Evolutionary conservation across 2,888 invertebrate genomes (phyloP).

Genomic region (Tinea semifulvella): DNA sequence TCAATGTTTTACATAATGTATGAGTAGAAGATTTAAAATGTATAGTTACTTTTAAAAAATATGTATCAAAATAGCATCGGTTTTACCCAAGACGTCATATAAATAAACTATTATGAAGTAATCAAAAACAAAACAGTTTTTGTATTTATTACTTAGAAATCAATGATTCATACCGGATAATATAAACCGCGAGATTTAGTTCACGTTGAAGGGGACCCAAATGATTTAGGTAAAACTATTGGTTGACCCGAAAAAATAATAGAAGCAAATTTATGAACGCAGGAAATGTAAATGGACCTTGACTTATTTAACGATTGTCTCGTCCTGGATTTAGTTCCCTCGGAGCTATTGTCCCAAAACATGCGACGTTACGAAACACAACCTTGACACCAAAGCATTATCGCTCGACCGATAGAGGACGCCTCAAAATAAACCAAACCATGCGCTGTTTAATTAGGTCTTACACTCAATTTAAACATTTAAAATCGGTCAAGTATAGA

Average conservation of each 20-base stretch:
- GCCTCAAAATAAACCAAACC: constrained; percentile 47
- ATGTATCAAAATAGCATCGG: too few species aligned
- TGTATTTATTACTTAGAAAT: too few species aligned
- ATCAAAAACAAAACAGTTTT: too few species aligned
- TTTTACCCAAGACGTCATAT: too few species aligned
- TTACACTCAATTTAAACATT: constrained; percentile 19
- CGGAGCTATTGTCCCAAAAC: constrained; percentile 4
- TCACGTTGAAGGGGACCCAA: too few species aligned
- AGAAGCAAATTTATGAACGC: background rate
- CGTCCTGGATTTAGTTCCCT: constrained; percentile 10
- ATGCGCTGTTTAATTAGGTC: constrained; percentile 44
- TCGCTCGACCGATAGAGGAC: constrained; percentile 55
- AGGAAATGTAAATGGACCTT: constrained; percentile 3
- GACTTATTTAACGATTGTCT: constrained; percentile 1
- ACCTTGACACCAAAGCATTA: constrained; percentile 63
- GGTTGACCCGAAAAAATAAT: background rate
- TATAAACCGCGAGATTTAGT: too few species aligned
- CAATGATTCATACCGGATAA: too few species aligned
- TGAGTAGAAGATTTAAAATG: too few species aligned
- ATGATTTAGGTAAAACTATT: too few species aligned
- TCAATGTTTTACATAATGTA: too few species aligned
- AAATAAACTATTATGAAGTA: too few species aligned
- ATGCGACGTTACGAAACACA: constrained; percentile 38
- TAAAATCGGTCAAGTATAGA: constrained; percentile 12
- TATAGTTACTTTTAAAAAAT: too few species aligned